A percentile compares a stretch with the other conserved stretches of the same genome.
Conservation (phyloP, 2,797 vertebrate species). For the Phataginus tetradactyla region DNA sequence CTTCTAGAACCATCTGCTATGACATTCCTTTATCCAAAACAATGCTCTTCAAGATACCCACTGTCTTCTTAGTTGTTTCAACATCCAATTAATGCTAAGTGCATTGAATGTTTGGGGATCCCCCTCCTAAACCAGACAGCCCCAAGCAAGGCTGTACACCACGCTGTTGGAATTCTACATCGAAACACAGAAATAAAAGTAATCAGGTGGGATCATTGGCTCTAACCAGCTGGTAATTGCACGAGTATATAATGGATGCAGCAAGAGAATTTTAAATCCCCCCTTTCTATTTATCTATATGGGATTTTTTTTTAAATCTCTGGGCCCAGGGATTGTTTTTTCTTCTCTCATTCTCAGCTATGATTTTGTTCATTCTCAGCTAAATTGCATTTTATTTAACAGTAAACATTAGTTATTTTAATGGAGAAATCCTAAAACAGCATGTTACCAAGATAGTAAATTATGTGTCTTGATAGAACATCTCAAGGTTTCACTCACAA, state of each 20-base stretch:
- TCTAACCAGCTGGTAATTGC: neutral
- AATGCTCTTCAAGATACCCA: neutral
- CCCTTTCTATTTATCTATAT: neutral
- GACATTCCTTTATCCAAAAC: neutral
- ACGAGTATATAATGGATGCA: neutral
- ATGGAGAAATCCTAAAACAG: conserved; percentile 8
- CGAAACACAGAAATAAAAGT: neutral
- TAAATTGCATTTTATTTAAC: conserved; percentile 32
- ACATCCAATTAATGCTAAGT: neutral
- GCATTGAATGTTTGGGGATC: neutral
- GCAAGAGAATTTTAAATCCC: neutral
- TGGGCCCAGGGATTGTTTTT: neutral
- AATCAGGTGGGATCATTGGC: neutral
- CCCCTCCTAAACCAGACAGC: neutral
- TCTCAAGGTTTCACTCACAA: conserved; percentile 67
- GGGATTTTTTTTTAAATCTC: neutral
- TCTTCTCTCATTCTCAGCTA: neutral
- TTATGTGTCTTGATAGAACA: neutral
- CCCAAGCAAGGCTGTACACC: neutral
- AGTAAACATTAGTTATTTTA: neutral
- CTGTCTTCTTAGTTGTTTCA: neutral
- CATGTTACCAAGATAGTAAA: conserved; percentile 1
- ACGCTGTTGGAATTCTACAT: neutral
- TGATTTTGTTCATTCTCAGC: conserved; percentile 38
- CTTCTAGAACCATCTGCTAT: neutral